These are phyloP conservation scores for Sturnus vulgaris DNA, from an alignment of 2,113 vertebrate species.

Conservation along the genomic window DNA sequence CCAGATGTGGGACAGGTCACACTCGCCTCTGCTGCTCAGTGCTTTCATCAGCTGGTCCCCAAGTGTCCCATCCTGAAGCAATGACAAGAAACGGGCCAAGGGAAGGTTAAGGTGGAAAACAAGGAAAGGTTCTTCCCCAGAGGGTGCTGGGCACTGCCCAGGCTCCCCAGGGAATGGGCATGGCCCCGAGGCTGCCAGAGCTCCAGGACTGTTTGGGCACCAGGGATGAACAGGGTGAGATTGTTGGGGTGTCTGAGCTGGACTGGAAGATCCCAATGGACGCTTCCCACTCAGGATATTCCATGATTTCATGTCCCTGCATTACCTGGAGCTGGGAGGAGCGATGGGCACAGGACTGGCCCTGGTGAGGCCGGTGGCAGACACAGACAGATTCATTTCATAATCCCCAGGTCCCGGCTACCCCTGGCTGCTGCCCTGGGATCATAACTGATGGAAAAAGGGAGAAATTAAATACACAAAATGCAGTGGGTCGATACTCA, in stretches of 20 bases:
- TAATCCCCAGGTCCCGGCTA: not conserved
- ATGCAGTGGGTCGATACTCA: not conserved
- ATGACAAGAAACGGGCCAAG: rapidly evolving
- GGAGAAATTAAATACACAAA: not conserved
- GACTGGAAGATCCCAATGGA: not conserved
- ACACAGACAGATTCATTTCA: rapidly evolving
- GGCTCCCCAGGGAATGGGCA: not conserved
- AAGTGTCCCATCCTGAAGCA: not conserved
- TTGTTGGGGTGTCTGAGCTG: not conserved
- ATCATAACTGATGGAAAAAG: not conserved
- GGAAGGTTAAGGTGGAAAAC: rapidly evolving
- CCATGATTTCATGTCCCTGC: not conserved
- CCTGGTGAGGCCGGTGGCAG: not conserved
- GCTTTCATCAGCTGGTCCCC: not conserved
- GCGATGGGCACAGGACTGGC: rapidly evolving
- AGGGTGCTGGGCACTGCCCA: not conserved
- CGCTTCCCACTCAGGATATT: not conserved
- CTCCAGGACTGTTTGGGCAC: not conserved
- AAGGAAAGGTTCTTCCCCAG: not conserved
- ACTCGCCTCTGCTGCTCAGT: rapidly evolving
- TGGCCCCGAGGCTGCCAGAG: not conserved
- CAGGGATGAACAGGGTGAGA: not conserved
- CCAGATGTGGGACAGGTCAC: rapidly evolving
- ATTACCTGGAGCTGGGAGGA: not conserved
- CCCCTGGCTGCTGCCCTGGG: not conserved